These are phyloP conservation scores for Progne subis DNA, from an alignment of 2,113 vertebrate species.

Conservation along the genomic window DNA sequence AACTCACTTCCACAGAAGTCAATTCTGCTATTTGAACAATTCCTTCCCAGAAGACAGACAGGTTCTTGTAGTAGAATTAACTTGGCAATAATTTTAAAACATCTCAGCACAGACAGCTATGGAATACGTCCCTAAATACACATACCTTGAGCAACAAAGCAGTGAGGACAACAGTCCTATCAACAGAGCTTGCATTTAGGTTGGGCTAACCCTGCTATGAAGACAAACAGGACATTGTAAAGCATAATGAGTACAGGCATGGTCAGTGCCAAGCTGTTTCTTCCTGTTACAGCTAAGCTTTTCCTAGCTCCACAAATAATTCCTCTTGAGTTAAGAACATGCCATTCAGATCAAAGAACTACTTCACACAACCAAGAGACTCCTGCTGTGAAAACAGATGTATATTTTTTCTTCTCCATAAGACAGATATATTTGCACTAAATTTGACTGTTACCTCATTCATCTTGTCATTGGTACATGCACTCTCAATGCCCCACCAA, in stretches of 20 bases:
- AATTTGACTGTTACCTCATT: neutral
- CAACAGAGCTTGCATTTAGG: neutral
- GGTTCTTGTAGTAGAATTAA: neutral
- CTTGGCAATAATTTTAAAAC: neutral
- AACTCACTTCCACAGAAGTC: neutral
- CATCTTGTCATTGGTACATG: neutral
- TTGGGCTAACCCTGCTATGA: neutral
- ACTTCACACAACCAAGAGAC: neutral
- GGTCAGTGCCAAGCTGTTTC: neutral
- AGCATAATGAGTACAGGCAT: neutral
- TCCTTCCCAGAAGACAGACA: neutral
- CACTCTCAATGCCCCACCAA: fast-evolving
- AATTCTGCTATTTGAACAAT: neutral
- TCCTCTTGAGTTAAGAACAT: neutral
- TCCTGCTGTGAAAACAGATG: neutral
- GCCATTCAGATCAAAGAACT: neutral
- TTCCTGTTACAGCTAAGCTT: neutral
- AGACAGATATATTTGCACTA: neutral
- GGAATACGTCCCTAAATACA: neutral
- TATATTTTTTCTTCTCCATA: neutral
- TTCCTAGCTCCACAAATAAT: neutral
- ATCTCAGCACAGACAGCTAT: neutral
- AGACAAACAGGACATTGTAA: neutral
- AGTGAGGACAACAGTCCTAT: neutral
- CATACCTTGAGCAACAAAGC: neutral